Conservation (phyloP, 2,113 vertebrate species). For the Hippocampus barbouri region DNA sequence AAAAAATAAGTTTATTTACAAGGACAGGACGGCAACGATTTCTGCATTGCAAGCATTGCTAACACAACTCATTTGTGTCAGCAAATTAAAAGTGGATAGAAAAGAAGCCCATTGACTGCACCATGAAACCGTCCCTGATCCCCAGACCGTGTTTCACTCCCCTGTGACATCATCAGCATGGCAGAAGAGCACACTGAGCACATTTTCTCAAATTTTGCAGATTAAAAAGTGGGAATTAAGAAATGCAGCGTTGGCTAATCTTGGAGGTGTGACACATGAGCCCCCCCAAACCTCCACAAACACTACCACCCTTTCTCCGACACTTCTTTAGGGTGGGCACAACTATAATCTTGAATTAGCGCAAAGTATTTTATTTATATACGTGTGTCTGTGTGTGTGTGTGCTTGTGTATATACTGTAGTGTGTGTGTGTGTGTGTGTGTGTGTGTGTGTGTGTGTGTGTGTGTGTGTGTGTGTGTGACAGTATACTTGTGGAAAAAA, state of each 20-base stretch:
- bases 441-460: neutral
- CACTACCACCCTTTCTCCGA: neutral
- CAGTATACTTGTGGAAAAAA: constrained; percentile 71
- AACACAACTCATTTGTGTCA: neutral
- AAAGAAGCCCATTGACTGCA: neutral
- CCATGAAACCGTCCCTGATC: neutral
- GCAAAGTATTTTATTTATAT: constrained; percentile 41
- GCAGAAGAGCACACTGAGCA: neutral
- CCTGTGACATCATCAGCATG: neutral
- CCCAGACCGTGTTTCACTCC: too few relatives aligned
- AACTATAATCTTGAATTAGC: neutral
- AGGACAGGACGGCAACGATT: neutral
- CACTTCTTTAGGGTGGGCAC: too few relatives aligned
- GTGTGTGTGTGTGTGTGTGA: constrained; percentile 69
- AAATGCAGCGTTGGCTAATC: neutral
- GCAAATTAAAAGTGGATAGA: neutral
- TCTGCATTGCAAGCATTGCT: neutral
- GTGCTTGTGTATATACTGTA: constrained; percentile 56
- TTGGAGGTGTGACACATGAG: neutral
- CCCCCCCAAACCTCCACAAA: neutral
- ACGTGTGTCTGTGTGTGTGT: constrained; percentile 31
- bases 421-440: constrained; percentile 46
- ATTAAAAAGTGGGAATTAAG: neutral
- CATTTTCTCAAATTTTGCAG: neutral
- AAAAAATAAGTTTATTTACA: neutral